Evolutionary conservation across 2,888 invertebrate genomes (phyloP).

Genomic region (Corbicula japonica): DNA sequence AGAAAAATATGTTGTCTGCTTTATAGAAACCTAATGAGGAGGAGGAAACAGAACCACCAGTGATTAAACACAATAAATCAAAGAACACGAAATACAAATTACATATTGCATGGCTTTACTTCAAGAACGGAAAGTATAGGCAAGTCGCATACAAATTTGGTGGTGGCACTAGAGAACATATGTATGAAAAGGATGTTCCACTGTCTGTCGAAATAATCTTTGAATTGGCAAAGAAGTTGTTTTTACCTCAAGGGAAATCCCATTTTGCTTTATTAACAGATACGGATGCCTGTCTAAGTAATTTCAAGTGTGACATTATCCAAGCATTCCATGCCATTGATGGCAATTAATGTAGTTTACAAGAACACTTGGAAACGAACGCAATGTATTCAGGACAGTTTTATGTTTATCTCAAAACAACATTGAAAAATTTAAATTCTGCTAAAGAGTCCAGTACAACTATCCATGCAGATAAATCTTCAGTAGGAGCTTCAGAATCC

Average conservation of each 20-base stretch:
- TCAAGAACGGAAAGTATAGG: background rate
- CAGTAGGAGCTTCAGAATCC: too few relatives aligned
- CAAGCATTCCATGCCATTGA: constrained; percentile 12
- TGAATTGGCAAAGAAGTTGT: background rate
- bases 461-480: too few relatives aligned
- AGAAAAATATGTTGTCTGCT: too few relatives aligned
- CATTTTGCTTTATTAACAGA: constrained; percentile 14
- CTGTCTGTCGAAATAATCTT: background rate
- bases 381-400: constrained; percentile 6
- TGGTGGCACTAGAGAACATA: background rate
- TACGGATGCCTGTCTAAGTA: constrained; percentile 9
- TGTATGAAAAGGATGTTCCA: background rate
- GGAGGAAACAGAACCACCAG: background rate
- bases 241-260: constrained; percentile 11
- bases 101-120: background rate
- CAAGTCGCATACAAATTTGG: background rate
- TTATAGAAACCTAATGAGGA: too few relatives aligned
- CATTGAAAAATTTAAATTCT: background rate
- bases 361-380: constrained; percentile 13
- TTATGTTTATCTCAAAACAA: constrained; percentile 13
- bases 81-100: background rate
- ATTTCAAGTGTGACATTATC: background rate
- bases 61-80: background rate
- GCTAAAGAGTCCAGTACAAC: background rate
- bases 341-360: constrained; percentile 21